Base-by-base conservation (phyloP, 1,140 invertebrate species). In the Drosophila aff. region DNA sequence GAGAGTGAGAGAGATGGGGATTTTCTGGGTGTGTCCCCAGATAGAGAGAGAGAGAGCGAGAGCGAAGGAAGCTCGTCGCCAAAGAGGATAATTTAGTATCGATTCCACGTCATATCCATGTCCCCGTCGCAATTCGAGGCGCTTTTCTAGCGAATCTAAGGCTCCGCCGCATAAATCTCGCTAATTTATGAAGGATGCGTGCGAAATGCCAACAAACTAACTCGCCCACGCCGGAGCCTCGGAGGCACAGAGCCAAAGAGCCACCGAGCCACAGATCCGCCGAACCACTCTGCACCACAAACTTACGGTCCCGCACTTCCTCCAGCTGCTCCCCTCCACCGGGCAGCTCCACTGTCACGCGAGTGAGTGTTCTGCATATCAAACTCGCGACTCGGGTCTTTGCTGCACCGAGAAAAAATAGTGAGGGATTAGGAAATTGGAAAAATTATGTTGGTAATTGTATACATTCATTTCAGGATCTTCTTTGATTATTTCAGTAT, bases 171-270 rank as follows among this genome's bases (percentile, higher is more conserved):
- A 90, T 89, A 89, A 89, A 89, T 89, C 84, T 89, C 66, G 49
- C 46, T 84, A 76, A 90, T 89, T 89, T 89, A 89, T 89, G 85
- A 84, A 53, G 66, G 85, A 90, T 89, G 84, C 84, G 84, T 90
- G 84, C 85, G 52, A 89, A 89, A 89, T 89, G 85, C 85, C 66
- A 89, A 89, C 84, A 87, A 87, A 89, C 85, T 73, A 90, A 81
- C 59, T 78, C 76, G 57, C 60, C 62, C 58, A 60, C 61, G 60
- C 69, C n/a, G 52, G 26, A 50, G 33, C n/a, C n/a, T 2, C n/a
- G 10, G 28, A 21, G n/a, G n/a, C 10, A 7, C 15, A 0, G 28
- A 18, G 18, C 43, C 10, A 4, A 10, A 0, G 38, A 44, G 52
- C 58, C 67, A 59, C 46, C 26, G 40, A 66, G 23, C 40, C 52